Percentiles rank a stretch among this genome's conserved stretches.
These are phyloP conservation scores for Anabacerthia variegaticeps DNA, from an alignment of 2,797 vertebrate species.

Conservation along the genomic window DNA sequence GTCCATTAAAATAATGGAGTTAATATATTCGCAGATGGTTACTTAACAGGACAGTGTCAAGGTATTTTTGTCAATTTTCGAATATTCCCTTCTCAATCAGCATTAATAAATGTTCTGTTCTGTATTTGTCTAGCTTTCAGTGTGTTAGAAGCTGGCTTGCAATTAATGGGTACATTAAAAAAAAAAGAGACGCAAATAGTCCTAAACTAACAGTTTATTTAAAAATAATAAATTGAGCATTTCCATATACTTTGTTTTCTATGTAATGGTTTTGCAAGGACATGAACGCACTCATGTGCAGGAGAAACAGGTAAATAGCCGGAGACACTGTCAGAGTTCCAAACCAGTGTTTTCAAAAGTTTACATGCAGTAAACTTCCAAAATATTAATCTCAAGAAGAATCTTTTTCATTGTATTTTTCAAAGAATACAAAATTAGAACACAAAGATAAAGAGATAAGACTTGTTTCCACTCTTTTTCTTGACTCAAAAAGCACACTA, in stretches of 20 bases:
- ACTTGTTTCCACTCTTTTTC: background rate
- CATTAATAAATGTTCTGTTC: background rate
- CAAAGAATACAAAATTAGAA: conserved; percentile 21
- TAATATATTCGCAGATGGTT: conserved; percentile 47
- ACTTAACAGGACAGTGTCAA: conserved; percentile 42
- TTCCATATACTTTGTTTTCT: background rate
- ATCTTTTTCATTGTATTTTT: background rate
- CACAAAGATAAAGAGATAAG: conserved; percentile 8
- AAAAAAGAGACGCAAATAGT: background rate
- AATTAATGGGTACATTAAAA: background rate
- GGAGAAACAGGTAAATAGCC: background rate
- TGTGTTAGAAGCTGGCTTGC: background rate
- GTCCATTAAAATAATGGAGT: conserved; percentile 55
- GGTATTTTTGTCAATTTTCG: conserved; percentile 23
- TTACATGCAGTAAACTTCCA: background rate
- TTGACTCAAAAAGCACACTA: background rate
- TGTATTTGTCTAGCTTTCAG: background rate
- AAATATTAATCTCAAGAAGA: background rate
- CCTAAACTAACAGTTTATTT: background rate
- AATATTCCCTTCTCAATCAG: conserved; percentile 16
- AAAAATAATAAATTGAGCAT: background rate
- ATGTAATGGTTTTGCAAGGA: background rate
- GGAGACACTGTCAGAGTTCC: background rate
- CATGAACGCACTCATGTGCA: background rate
- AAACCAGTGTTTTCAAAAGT: background rate